Percentiles rank a stretch among this genome's conserved stretches.
phyloP scores from a whole-genome alignment of 2,888 invertebrate genomes.

The Galeruca laticollis region DNA sequence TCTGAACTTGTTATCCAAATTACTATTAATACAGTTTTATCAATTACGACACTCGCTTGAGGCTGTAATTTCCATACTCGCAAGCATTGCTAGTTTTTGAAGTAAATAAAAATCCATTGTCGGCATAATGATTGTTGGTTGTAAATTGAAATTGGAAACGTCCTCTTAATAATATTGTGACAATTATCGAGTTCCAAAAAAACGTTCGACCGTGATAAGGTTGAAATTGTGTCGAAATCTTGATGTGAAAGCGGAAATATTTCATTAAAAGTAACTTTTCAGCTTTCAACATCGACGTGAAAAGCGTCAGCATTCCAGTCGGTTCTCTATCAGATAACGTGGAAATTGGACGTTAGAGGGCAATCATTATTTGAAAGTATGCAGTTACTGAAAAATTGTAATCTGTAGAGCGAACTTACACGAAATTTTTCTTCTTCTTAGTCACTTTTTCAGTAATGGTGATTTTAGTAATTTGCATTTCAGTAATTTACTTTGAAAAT shows the following conservation, averaged over 20 bases:
- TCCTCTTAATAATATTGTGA: conserved; percentile 24
- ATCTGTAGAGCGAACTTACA: background rate
- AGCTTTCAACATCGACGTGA: conserved; percentile 43
- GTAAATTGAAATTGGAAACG: conserved; percentile 32
- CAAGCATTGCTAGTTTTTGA: too few species aligned
- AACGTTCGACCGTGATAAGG: conserved; percentile 17
- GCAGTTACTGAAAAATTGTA: conserved; percentile 4
- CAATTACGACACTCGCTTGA: too few species aligned
- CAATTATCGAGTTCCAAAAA: conserved; percentile 22
- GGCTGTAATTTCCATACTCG: too few species aligned
- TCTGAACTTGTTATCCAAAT: too few species aligned
- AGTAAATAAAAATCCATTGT: conserved; percentile 4
- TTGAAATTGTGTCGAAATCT: conserved; percentile 43
- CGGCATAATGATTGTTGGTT: background rate
- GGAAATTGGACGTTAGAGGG: conserved; percentile 8
- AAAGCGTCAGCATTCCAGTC: conserved; percentile 32
- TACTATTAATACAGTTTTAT: too few species aligned
- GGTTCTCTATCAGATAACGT: conserved; percentile 5
- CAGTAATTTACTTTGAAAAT: background rate
- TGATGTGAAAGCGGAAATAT: conserved; percentile 48
- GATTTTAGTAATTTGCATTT: background rate
- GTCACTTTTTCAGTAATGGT: too few species aligned
- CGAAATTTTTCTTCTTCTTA: background rate
- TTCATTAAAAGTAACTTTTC: conserved; percentile 47
- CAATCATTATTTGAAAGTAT: conserved; percentile 13